A percentile compares a stretch with the other conserved stretches of the same genome.
Evolutionary conservation across 2,113 vertebrate genomes (phyloP).

Genomic region (Ramphastos sulfuratus): DNA sequence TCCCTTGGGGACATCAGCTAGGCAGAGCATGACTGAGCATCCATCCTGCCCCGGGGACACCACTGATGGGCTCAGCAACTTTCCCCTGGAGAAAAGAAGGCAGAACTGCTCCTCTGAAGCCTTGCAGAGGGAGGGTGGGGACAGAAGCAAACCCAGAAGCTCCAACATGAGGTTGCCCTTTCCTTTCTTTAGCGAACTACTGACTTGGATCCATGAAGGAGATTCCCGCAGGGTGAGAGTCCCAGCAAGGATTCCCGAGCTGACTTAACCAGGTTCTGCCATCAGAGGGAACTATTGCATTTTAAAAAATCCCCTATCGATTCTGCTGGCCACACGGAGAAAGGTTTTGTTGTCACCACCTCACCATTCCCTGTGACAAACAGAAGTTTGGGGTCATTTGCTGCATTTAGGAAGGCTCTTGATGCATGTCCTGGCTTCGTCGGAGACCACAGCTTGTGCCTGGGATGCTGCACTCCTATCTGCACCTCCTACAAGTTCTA

Average conservation of each 20-base stretch:
- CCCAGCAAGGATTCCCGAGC: neutral
- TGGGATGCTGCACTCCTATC: neutral
- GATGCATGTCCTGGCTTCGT: neutral
- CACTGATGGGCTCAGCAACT: neutral
- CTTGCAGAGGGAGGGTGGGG: rapidly evolving
- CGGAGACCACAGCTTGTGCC: neutral
- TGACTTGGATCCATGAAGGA: neutral
- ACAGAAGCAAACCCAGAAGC: neutral
- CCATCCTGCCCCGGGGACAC: neutral
- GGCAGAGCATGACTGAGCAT: neutral
- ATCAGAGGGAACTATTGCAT: conserved; percentile 65
- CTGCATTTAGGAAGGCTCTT: neutral
- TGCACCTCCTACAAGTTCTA: neutral
- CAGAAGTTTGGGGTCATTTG: neutral
- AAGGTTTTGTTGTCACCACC: neutral
- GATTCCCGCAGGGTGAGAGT: neutral
- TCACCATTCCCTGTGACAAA: neutral
- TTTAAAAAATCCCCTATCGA: neutral
- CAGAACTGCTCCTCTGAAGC: neutral
- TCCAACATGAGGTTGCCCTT: neutral
- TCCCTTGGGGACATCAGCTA: neutral
- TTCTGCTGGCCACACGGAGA: neutral
- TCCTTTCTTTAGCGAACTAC: neutral
- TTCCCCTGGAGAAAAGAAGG: neutral
- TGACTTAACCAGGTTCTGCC: conserved; percentile 31